A percentile compares a stretch with the other conserved stretches of the same genome.
phyloP scores from a whole-genome alignment of 2,888 invertebrate species.

The Habrosyne pyritoides region DNA sequence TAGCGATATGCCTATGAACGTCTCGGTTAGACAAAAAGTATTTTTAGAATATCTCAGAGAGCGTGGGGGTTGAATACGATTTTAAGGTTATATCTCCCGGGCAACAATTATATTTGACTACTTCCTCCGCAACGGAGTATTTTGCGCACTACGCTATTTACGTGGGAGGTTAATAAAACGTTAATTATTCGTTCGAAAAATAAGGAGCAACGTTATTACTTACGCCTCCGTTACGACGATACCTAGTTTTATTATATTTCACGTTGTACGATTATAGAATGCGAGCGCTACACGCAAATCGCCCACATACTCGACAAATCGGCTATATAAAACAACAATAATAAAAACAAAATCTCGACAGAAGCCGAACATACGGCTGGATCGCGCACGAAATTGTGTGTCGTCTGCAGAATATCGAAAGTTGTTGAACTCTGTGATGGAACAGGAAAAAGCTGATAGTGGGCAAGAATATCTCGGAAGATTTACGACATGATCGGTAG shows the following conservation, averaged over 20 bases:
- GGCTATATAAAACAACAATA: constrained; percentile 29
- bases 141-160: constrained; percentile 44
- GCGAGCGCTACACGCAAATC: constrained; percentile 44
- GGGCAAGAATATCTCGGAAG: constrained; percentile 45
- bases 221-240: constrained; percentile 48
- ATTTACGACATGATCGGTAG: constrained; percentile 62
- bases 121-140: constrained; percentile 54
- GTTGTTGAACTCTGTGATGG: constrained; percentile 57
- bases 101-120: constrained; percentile 41
- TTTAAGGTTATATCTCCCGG: constrained; percentile 46
- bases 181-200: constrained; percentile 41
- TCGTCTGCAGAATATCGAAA: constrained; percentile 45
- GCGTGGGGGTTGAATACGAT: constrained; percentile 41
- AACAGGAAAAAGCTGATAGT: constrained; percentile 58
- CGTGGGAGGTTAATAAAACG: constrained; percentile 51
- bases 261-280: constrained; percentile 35
- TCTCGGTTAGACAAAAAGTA: constrained; percentile 20
- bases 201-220: constrained; percentile 46
- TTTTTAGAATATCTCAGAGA: constrained; percentile 32
- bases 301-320: constrained; percentile 38
- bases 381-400: constrained; percentile 32
- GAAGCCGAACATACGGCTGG: constrained; percentile 23
- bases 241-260: constrained; percentile 36
- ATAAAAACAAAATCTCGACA: constrained; percentile 20
- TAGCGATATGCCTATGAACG: background rate